A percentile compares a stretch with the other conserved stretches of the same genome.
Evolutionary conservation across 2,113 vertebrate genomes (phyloP).

Genomic region (Piaya cayana): DNA sequence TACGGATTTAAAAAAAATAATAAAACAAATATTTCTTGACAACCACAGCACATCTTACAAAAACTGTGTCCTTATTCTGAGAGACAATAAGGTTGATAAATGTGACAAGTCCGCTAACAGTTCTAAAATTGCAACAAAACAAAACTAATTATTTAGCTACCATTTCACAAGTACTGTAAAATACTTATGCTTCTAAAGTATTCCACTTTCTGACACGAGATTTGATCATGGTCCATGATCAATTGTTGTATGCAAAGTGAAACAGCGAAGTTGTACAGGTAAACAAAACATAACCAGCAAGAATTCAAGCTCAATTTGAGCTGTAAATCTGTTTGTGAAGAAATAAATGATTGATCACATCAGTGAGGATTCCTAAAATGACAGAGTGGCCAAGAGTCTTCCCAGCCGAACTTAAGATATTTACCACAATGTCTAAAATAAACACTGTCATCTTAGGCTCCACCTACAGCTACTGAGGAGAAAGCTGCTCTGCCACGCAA

Average conservation of each 20-base stretch:
- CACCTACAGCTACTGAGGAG: background rate
- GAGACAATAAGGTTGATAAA: background rate
- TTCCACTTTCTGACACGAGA: background rate
- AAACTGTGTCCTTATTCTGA: background rate
- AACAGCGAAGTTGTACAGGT: background rate
- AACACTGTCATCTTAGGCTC: background rate
- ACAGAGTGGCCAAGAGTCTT: background rate
- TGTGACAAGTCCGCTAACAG: background rate
- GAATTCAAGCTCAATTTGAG: background rate
- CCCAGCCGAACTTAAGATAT: background rate
- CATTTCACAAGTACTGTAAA: background rate
- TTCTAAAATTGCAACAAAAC: slow-evolving; percentile 1
- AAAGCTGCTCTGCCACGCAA: background rate
- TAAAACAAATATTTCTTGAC: background rate
- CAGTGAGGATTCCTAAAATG: background rate
- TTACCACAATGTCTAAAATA: background rate
- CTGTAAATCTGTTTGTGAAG: background rate
- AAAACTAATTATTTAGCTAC: background rate
- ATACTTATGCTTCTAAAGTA: background rate
- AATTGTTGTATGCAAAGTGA: background rate
- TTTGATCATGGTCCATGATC: background rate
- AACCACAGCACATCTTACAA: background rate
- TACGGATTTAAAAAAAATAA: background rate
- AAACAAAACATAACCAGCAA: background rate
- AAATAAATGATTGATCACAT: background rate